A percentile compares a stretch with the other conserved stretches of the same genome.
Evolutionary conservation across 2,797 vertebrate species (phyloP).

Genomic region (Chelon auratus): DNA sequence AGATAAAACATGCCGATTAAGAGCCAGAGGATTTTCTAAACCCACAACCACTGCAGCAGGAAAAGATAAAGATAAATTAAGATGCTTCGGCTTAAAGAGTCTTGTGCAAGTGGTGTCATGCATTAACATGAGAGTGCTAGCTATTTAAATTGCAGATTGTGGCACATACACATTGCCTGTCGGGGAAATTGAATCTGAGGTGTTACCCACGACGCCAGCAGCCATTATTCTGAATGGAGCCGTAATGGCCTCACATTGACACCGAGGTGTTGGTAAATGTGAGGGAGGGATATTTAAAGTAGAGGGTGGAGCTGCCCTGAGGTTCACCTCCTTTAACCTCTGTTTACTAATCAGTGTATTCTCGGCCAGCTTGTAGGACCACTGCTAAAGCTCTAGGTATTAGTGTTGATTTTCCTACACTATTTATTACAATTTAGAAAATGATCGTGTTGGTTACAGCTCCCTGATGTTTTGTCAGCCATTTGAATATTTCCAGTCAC

Average conservation of each 20-base stretch:
- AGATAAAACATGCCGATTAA: constrained; percentile 75
- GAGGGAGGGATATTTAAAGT: constrained; percentile 76
- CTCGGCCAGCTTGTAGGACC: constrained; percentile 23
- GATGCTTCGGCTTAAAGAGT: constrained; percentile 32
- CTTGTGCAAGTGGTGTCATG: neutral
- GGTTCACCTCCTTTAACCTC: constrained; percentile 58
- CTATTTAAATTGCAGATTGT: constrained; percentile 64
- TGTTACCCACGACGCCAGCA: constrained; percentile 73
- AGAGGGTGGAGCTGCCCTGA: constrained; percentile 73
- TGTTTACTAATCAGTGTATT: constrained; percentile 48
- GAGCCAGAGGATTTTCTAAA: constrained; percentile 65
- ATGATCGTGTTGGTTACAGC: constrained; percentile 7
- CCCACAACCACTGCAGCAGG: constrained; percentile 29
- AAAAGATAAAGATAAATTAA: constrained; percentile 46
- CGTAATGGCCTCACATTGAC: constrained; percentile 80
- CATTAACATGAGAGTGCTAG: constrained; percentile 41
- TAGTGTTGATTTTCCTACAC: constrained; percentile 28
- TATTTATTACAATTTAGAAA: constrained; percentile 19
- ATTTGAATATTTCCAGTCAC: constrained; percentile 14
- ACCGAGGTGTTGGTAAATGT: constrained; percentile 75
- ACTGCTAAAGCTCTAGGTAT: constrained; percentile 12
- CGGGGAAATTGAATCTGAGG: constrained; percentile 70
- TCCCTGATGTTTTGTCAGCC: neutral
- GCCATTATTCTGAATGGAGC: constrained; percentile 77
- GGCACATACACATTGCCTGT: constrained; percentile 49